Evolutionary conservation across 1,140 invertebrate genomes (phyloP).

Genomic region (Drosophila suzukii): DNA sequence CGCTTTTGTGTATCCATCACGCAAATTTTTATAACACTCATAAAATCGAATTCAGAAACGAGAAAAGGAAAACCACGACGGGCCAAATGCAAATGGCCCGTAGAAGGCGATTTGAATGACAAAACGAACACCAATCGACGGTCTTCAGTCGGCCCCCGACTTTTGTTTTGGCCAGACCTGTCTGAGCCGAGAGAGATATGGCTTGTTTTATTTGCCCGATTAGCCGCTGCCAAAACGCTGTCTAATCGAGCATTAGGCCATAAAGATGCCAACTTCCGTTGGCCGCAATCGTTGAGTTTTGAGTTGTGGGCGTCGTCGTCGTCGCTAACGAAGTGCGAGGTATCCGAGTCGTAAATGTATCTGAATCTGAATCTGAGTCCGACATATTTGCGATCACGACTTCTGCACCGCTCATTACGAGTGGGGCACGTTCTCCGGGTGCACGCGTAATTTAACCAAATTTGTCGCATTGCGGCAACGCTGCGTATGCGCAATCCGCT

Average conservation of each 20-base stretch:
- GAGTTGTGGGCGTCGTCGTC: constrained; percentile 37
- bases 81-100: constrained; percentile 54
- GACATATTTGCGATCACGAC: constrained; percentile 21
- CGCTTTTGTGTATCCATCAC: constrained; percentile 67
- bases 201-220: constrained; percentile 63
- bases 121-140: constrained; percentile 51
- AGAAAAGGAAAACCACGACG: constrained; percentile 14
- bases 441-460: constrained; percentile 71
- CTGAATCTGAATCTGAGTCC: constrained; percentile 9
- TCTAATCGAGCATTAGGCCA: constrained; percentile 58
- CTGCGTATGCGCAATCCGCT: constrained; percentile 67
- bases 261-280: constrained; percentile 63
- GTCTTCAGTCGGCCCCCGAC: constrained; percentile 11
- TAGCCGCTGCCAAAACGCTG: constrained; percentile 56
- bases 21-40: constrained; percentile 62
- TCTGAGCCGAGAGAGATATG: constrained; percentile 55
- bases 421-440: constrained; percentile 45
- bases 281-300: constrained; percentile 12
- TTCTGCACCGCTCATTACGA: constrained; percentile 26
- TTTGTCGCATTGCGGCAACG: constrained; percentile 53
- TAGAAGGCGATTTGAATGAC: constrained; percentile 68
- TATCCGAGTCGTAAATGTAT: neutral
- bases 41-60: constrained; percentile 45
- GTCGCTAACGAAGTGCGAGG: constrained; percentile 5
- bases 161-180: constrained; percentile 25